A percentile compares a stretch with the other conserved stretches of the same genome.
Evolutionary conservation across 1,140 invertebrate species (phyloP).

Genomic region (Brachionus paranguensis): DNA sequence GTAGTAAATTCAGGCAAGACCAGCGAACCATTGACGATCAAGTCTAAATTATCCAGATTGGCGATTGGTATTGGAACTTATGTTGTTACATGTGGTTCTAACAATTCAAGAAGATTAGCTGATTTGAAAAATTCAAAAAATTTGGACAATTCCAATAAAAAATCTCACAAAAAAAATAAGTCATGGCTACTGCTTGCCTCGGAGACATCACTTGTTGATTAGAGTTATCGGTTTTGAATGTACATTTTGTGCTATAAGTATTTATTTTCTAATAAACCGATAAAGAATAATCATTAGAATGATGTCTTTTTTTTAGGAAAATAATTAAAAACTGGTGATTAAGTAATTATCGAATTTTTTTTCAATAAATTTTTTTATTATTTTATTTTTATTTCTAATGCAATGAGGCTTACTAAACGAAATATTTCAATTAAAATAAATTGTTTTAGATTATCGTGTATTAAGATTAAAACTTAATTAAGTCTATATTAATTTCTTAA

Average conservation of each 20-base stretch:
- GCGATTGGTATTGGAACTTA: constrained; percentile 8
- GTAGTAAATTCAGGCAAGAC: neutral
- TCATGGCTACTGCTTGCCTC: constrained; percentile 10
- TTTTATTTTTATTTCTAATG: neutral
- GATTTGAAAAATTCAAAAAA: neutral
- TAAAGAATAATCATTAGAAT: neutral
- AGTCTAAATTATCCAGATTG: constrained; percentile 13
- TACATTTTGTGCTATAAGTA: neutral
- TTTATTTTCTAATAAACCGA: neutral
- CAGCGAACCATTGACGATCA: neutral
- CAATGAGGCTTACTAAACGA: too few species aligned
- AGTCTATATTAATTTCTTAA: too few species aligned
- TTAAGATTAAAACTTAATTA: too few species aligned
- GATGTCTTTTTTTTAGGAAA: neutral
- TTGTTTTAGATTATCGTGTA: too few species aligned
- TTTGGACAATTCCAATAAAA: neutral
- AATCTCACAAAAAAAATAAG: constrained; percentile 7
- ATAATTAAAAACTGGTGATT: neutral
- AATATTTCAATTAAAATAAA: too few species aligned
- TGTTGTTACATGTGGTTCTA: constrained; percentile 20
- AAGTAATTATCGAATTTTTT: neutral
- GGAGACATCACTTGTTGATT: neutral
- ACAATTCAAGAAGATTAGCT: constrained; percentile 22
- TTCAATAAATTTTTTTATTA: neutral
- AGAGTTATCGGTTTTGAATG: neutral